Percentiles rank a stretch among this genome's conserved stretches.
Conservation (phyloP, 2,113 vertebrate species). For the Dasypus novemcinctus region DNA sequence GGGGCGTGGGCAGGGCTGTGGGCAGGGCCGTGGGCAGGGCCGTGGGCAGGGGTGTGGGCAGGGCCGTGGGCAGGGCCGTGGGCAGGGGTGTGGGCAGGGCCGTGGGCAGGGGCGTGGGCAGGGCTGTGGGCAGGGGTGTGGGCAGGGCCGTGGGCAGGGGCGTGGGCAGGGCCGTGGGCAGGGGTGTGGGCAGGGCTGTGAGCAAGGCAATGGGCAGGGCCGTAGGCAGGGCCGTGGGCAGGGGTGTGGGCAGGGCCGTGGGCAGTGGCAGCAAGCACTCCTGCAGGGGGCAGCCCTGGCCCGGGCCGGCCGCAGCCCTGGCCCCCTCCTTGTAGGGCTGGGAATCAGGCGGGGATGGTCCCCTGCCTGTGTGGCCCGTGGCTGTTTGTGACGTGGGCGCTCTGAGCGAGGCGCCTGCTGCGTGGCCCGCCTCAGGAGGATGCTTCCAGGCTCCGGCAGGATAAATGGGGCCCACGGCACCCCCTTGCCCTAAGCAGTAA, state of each 20-base stretch:
- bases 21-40: too few species aligned
- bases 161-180: too few species aligned
- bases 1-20: too few species aligned
- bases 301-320: not conserved
- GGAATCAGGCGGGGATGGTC: rapidly evolving
- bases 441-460: too few species aligned
- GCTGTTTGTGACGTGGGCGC: rapidly evolving
- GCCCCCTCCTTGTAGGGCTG: not conserved
- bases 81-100: not conserved
- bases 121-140: not conserved
- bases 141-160: not conserved
- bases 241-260: not conserved
- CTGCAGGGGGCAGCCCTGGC: not conserved
- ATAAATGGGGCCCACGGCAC: rapidly evolving
- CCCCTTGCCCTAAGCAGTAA: rapidly evolving
- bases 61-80: not conserved
- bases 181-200: too few species aligned
- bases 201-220: too few species aligned
- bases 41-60: too few species aligned
- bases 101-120: too few species aligned
- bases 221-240: too few species aligned
- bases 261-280: not conserved
- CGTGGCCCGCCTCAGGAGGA: not conserved
- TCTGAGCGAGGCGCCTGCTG: not conserved
- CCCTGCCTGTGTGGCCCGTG: rapidly evolving